Conservation (phyloP, 2,797 vertebrate genomes). For the Pteropus rufus region DNA sequence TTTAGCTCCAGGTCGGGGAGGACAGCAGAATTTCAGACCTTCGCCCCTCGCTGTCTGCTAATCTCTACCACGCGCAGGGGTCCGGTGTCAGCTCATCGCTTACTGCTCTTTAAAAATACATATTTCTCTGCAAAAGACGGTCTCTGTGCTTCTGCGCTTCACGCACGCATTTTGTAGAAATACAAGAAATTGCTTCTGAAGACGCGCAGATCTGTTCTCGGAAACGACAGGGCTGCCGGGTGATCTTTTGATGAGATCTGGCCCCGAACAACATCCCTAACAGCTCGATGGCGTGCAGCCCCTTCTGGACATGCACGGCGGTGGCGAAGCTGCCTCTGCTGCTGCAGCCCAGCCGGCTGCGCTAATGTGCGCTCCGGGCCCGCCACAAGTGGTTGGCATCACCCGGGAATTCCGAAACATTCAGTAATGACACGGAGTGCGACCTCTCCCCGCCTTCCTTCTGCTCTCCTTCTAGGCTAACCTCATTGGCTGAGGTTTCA, state of each 20-base stretch:
- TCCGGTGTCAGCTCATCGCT: slow-evolving; percentile 68
- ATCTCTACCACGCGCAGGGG: slow-evolving; percentile 52
- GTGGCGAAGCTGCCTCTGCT: slow-evolving; percentile 48
- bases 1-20: slow-evolving; percentile 60
- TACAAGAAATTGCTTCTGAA: slow-evolving; percentile 56
- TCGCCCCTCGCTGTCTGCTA: slow-evolving; percentile 47
- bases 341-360: slow-evolving; percentile 19
- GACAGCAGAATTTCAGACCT: slow-evolving; percentile 48
- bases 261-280: background rate
- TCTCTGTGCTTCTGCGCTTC: background rate
- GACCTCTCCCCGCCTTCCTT: too few relatives aligned
- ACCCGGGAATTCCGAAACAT: background rate
- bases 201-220: slow-evolving; percentile 60
- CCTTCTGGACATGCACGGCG: slow-evolving; percentile 64
- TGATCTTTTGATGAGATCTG: slow-evolving; percentile 70
- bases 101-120: slow-evolving; percentile 53
- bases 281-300: slow-evolving; percentile 52
- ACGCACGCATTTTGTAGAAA: slow-evolving; percentile 61
- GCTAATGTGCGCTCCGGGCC: background rate
- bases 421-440: background rate
- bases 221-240: slow-evolving; percentile 62
- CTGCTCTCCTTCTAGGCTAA: too few relatives aligned
- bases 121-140: slow-evolving; percentile 51
- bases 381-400: background rate
- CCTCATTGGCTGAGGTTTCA: too few relatives aligned